These are phyloP conservation scores for Anoplopoma fimbria DNA, from an alignment of 2,113 vertebrate species.

Conservation along the genomic window DNA sequence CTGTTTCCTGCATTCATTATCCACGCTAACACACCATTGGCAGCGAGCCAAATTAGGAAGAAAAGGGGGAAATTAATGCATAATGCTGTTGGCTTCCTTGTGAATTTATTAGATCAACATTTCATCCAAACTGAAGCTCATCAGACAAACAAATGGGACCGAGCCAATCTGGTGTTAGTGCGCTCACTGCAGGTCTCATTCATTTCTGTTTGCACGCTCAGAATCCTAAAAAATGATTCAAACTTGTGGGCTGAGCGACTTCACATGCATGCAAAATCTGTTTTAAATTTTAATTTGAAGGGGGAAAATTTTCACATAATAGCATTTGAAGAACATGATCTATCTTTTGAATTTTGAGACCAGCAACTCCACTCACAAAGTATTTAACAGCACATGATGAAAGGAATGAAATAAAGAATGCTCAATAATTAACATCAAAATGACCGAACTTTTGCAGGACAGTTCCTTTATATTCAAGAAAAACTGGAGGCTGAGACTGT, in stretches of 20 bases:
- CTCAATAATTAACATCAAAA: background rate
- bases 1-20: background rate
- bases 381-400: background rate
- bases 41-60: conserved; percentile 1
- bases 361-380: background rate
- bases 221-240: background rate
- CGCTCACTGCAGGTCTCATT: conserved; percentile 7
- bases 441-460: background rate
- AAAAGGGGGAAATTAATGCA: background rate
- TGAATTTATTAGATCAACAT: conserved; percentile 29
- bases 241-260: background rate
- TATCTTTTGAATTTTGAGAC: background rate
- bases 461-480: too few relatives aligned
- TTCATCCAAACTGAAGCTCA: conserved; percentile 22
- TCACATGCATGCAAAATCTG: background rate
- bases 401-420: background rate
- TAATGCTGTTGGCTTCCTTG: conserved; percentile 11
- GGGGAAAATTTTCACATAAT: background rate
- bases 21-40: background rate
- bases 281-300: background rate
- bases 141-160: conserved; percentile 28
- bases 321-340: background rate
- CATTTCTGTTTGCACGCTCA: background rate
- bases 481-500: background rate
- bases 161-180: conserved; percentile 20